Evolutionary conservation across 2,888 invertebrate species (phyloP).

Genomic region (Nudaria mundana): DNA sequence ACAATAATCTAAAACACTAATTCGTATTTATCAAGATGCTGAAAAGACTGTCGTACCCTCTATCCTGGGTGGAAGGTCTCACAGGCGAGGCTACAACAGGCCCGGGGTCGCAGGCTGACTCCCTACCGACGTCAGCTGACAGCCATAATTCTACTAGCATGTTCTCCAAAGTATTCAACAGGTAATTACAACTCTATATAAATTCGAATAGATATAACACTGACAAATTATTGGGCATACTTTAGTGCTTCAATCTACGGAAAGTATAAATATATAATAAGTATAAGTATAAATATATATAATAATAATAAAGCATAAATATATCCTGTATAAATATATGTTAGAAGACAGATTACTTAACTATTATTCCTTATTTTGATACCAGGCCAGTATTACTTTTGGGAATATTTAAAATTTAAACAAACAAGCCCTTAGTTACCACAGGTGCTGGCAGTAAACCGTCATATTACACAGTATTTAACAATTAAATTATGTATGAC

Average conservation of each 20-base stretch:
- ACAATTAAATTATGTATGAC: too few relatives aligned
- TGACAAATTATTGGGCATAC: constrained; percentile 2
- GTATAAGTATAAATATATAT: too few relatives aligned
- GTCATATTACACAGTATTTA: constrained; percentile 30
- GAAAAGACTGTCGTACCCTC: constrained; percentile 93
- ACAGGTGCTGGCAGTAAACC: constrained; percentile 7
- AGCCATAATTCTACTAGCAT: constrained; percentile 86
- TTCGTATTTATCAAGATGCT: too few relatives aligned
- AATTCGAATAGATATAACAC: constrained; percentile 2
- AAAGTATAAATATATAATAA: neutral
- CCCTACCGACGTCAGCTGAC: constrained; percentile 82
- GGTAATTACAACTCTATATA: constrained; percentile 74
- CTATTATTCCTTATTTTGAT: too few relatives aligned
- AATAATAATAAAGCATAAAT: too few relatives aligned
- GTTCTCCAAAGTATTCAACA: constrained; percentile 95
- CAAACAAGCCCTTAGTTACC: constrained; percentile 2
- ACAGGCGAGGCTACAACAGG: constrained; percentile 84
- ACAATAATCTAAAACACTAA: neutral
- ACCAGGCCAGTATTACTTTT: too few relatives aligned
- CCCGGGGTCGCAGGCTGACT: constrained; percentile 74
- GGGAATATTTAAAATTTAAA: neutral
- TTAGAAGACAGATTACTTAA: too few relatives aligned
- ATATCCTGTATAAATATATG: too few relatives aligned
- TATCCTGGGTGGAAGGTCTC: constrained; percentile 95
- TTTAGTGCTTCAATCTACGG: constrained; percentile 2